Percentiles rank a stretch among this genome's conserved stretches.
phyloP scores from a whole-genome alignment of 2,797 vertebrate genomes.

The Craterocephalus amniculus region DNA sequence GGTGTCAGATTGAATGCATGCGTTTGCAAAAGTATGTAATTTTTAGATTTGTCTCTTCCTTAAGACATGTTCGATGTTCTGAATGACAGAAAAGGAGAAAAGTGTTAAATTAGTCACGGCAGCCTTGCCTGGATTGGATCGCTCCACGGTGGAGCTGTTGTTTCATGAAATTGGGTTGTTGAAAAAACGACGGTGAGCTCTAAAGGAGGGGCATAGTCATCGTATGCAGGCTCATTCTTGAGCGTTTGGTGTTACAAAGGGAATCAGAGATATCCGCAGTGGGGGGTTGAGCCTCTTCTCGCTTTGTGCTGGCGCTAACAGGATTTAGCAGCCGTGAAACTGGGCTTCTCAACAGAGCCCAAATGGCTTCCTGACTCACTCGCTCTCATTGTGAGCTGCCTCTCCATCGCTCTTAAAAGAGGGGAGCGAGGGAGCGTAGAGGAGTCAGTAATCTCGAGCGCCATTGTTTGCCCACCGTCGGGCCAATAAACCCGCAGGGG shows the following conservation, averaged over 20 bases:
- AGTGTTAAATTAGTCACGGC: constrained; percentile 17
- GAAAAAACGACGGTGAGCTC: constrained; percentile 44
- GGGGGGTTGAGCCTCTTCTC: constrained; percentile 69
- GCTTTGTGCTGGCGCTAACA: constrained; percentile 74
- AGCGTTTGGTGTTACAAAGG: constrained; percentile 50
- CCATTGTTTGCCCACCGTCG: constrained; percentile 52
- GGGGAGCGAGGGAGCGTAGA: constrained; percentile 7
- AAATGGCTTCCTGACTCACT: constrained; percentile 68
- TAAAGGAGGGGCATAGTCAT: constrained; percentile 50
- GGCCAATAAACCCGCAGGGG: constrained; percentile 43
- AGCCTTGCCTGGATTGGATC: constrained; percentile 33
- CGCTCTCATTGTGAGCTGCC: constrained; percentile 35
- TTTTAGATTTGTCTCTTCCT: constrained; percentile 11
- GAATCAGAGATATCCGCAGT: constrained; percentile 66
- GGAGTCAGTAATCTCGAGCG: constrained; percentile 47
- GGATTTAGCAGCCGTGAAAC: constrained; percentile 80
- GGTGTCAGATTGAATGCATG: not conserved
- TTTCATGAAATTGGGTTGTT: constrained; percentile 63
- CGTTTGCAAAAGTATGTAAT: not conserved
- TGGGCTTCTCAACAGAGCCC: constrained; percentile 67
- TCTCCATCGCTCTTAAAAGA: constrained; percentile 20
- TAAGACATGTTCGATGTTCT: constrained; percentile 11
- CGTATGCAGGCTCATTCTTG: constrained; percentile 44
- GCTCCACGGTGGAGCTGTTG: constrained; percentile 47
- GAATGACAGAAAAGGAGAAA: constrained; percentile 18